Evolutionary conservation across 2,797 vertebrate species (phyloP).

Genomic region (Apodemus agrarius): DNA sequence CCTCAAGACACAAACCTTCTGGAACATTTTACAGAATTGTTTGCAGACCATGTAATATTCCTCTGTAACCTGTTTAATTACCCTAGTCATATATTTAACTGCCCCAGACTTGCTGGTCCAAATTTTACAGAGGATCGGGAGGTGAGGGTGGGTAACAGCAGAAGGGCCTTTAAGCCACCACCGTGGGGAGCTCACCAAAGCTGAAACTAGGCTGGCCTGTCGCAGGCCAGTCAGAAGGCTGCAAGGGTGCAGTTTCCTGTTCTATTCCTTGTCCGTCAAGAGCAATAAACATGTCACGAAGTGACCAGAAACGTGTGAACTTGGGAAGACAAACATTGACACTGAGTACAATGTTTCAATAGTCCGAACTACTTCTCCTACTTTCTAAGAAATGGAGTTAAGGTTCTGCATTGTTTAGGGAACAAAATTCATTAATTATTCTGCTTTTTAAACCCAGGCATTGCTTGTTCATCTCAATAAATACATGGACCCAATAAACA

Average conservation of each 20-base stretch:
- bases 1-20: constrained; percentile 82
- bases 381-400: constrained; percentile 70
- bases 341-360: constrained; percentile 39
- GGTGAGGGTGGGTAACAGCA: constrained; percentile 76
- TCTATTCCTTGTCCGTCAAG: constrained; percentile 67
- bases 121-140: constrained; percentile 77
- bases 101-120: constrained; percentile 70
- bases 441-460: background rate
- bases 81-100: constrained; percentile 82
- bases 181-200: background rate
- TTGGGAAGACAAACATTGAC: constrained; percentile 77
- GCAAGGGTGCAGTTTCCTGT: constrained; percentile 73
- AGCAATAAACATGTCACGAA: constrained; percentile 83
- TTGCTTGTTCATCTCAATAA: background rate
- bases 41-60: constrained; percentile 85
- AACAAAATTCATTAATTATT: background rate
- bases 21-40: constrained; percentile 82
- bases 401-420: constrained; percentile 66
- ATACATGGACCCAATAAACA: background rate
- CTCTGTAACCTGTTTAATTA: constrained; percentile 83
- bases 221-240: constrained; percentile 60
- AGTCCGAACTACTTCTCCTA: constrained; percentile 53
- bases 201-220: constrained; percentile 57
- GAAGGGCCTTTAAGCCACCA: constrained; percentile 60
- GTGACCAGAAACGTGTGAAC: constrained; percentile 78